A percentile compares a stretch with the other conserved stretches of the same genome.
Evolutionary conservation across 2,888 invertebrate genomes (phyloP).

Genomic region (Meliscaeva auricollis): DNA sequence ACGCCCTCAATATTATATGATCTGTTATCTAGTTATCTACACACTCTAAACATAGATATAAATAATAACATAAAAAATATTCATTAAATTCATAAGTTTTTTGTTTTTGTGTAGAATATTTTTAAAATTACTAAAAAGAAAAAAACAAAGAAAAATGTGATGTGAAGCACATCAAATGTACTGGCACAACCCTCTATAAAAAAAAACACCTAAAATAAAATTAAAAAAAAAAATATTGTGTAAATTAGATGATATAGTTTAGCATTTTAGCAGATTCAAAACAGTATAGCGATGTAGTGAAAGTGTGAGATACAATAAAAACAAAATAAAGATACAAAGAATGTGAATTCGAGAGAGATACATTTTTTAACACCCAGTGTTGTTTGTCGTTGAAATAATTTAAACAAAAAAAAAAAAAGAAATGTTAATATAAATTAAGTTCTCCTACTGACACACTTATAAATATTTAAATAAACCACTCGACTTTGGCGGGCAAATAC

Average conservation of each 20-base stretch:
- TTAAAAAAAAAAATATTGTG: constrained; percentile 8
- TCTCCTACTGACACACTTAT: constrained; percentile 50
- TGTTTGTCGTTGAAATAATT: constrained; percentile 10
- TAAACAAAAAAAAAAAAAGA: background rate
- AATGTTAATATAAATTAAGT: constrained; percentile 59
- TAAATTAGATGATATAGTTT: constrained; percentile 57
- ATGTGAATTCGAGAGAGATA: constrained; percentile 14
- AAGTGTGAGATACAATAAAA: constrained; percentile 71
- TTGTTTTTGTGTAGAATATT: constrained; percentile 40
- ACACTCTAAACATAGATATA: constrained; percentile 31
- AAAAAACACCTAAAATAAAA: constrained; percentile 7
- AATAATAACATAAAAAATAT: constrained; percentile 33
- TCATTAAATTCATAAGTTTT: constrained; percentile 43
- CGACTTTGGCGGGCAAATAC: constrained; percentile 65
- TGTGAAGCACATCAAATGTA: constrained; percentile 73
- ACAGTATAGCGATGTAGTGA: constrained; percentile 39
- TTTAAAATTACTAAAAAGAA: constrained; percentile 5
- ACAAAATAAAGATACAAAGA: constrained; percentile 1
- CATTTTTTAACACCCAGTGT: constrained; percentile 21
- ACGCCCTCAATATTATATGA: constrained; percentile 23
- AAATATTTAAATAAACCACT: constrained; percentile 32
- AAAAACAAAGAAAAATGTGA: constrained; percentile 26
- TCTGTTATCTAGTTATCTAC: constrained; percentile 73
- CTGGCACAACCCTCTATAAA: constrained; percentile 63
- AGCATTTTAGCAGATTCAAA: constrained; percentile 56